Percentiles rank a stretch among this genome's conserved stretches.
Evolutionary conservation across 2,797 vertebrate species (phyloP).

Genomic region (Holocentrus rufus): DNA sequence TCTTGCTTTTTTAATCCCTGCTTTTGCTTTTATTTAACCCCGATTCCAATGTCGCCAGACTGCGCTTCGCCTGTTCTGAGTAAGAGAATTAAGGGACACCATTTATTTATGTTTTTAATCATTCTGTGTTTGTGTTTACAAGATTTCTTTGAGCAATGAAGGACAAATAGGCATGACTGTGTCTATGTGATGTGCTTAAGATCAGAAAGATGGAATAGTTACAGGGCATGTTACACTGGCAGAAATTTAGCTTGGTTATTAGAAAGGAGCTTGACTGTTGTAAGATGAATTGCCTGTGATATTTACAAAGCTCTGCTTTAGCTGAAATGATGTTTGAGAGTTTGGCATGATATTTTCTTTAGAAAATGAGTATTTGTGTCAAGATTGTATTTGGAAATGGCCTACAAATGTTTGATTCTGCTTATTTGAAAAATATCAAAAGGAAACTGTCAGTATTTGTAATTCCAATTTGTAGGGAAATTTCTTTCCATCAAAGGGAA

Average conservation of each 20-base stretch:
- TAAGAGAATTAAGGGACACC: slow-evolving; percentile 44
- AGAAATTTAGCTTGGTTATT: not conserved
- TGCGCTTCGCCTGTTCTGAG: slow-evolving; percentile 30
- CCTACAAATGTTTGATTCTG: slow-evolving; percentile 21
- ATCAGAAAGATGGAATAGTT: slow-evolving; percentile 2
- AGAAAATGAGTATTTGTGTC: not conserved
- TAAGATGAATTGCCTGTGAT: slow-evolving; percentile 5
- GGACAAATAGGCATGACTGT: slow-evolving; percentile 29
- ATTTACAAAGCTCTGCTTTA: slow-evolving; percentile 17
- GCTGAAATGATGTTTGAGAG: slow-evolving; percentile 19
- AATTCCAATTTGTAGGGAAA: slow-evolving; percentile 39
- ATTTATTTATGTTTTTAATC: slow-evolving; percentile 37
- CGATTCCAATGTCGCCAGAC: slow-evolving; percentile 5
- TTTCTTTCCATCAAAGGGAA: slow-evolving; percentile 71
- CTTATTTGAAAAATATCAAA: slow-evolving; percentile 36
- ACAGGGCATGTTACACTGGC: slow-evolving; percentile 7
- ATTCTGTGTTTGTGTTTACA: slow-evolving; percentile 57
- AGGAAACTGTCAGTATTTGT: slow-evolving; percentile 51
- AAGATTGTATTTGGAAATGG: slow-evolving; percentile 25
- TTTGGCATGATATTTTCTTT: slow-evolving; percentile 9
- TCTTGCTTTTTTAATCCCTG: not conserved
- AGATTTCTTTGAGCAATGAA: slow-evolving; percentile 45
- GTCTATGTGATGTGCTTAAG: slow-evolving; percentile 10
- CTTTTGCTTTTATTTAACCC: slow-evolving; percentile 23
- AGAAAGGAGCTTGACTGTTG: not conserved